Evolutionary conservation across 1,140 invertebrate species (phyloP), one percentile per base, ranked within the genome.

Genomic region (Laupala kohalensis): DNA sequence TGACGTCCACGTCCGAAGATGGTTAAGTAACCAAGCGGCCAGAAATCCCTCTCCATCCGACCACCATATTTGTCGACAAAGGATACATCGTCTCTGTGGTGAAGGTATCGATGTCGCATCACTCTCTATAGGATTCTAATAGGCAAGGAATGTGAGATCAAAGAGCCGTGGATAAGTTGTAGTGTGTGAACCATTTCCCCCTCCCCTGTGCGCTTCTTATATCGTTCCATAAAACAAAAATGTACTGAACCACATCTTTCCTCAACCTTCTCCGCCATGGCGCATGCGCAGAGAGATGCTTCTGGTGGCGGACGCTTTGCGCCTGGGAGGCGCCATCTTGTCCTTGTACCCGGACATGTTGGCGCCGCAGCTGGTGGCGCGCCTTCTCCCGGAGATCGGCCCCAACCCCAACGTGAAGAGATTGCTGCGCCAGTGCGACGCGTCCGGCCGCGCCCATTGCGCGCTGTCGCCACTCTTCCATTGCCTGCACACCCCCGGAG

Each of bases 401-500:
- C 83, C 86, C 1, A 94, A 95, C 81, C 86, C 89, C 0, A 92
- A 95, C 73, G 90, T 97, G 1, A 88, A 91, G 76, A 92, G 89
- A 80, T 80, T 99, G 25, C 84, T 99, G 12, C 85, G 90, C 64
- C 94, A 97, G 76, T 99, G 96, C 78, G 95, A 98, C 78, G 82
- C 85, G 23, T 87, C 90, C 77, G 96, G 96, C 0, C 89, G 92
- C 25, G 87, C 90, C 69, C 87, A 97, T 77, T 97, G 95, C 78
- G 91, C 95, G 23, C 82, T 99, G 12, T 84, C 98, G 68, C 96
- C 97, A 0, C 86, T 93, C 0, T 96, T 96, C 81, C 96, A 98
- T 80, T 98, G 95, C 78, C 83, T 98, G 69, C 96, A 98, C 78
- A 98, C 96, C 0, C 97, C 97, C 23, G 97, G 97, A 68, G 97